Conservation (phyloP, 2,797 vertebrate species). For the Anomalospiza imberbis region DNA sequence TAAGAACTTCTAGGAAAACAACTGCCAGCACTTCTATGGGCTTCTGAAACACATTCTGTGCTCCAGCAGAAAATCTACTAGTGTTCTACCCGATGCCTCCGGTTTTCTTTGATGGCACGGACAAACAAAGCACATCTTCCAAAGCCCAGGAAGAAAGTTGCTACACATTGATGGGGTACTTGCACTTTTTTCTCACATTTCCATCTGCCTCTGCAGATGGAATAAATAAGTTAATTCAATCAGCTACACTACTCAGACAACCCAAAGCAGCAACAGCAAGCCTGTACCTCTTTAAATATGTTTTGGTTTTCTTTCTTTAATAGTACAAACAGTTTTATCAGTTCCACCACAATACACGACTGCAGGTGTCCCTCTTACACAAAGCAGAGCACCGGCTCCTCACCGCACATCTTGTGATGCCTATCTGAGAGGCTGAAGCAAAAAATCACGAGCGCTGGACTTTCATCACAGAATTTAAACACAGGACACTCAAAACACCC, state of each 20-base stretch:
- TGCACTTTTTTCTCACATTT: neutral
- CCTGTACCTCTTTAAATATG: rapidly evolving
- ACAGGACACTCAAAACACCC: neutral
- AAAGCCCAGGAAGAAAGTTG: rapidly evolving
- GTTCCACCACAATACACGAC: neutral
- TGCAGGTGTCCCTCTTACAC: neutral
- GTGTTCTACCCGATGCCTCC: rapidly evolving
- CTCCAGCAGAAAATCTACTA: neutral
- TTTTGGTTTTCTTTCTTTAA: too few species aligned
- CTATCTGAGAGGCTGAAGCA: neutral
- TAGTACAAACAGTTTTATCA: neutral
- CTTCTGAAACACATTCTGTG: neutral
- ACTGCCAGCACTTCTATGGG: neutral
- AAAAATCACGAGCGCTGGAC: neutral
- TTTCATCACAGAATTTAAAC: neutral
- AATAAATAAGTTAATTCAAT: neutral
- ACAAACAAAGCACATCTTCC: neutral
- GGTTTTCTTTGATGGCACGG: neutral
- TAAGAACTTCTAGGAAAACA: slow-evolving; percentile 29
- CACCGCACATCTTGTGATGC: rapidly evolving
- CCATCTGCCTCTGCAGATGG: neutral
- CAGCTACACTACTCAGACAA: neutral
- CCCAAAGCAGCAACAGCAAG: neutral
- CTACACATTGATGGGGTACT: rapidly evolving
- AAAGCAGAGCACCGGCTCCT: neutral